Evolutionary conservation across 1,140 invertebrate genomes (phyloP).

Genomic region (Calephelis virginiensis): DNA sequence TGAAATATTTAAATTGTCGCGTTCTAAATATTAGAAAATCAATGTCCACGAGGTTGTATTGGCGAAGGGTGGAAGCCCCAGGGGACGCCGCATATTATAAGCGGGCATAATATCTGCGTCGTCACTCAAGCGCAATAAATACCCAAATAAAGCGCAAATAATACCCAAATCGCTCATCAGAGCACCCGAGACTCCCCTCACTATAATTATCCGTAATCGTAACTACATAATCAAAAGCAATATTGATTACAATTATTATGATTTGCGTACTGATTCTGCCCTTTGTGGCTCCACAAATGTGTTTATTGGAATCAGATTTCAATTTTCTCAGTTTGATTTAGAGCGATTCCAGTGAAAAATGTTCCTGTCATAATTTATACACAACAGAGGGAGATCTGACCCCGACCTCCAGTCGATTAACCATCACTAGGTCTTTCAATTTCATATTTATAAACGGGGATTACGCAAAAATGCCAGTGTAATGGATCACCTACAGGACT

Average conservation of each 20-base stretch:
- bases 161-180: conserved; percentile 80
- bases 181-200: conserved; percentile 50
- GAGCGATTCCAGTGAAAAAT: conserved; percentile 23
- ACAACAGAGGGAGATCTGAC: conserved; percentile 53
- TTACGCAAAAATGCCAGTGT: conserved; percentile 77
- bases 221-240: conserved; percentile 62
- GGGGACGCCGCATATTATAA: conserved; percentile 61
- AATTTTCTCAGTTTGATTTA: conserved; percentile 33
- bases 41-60: conserved; percentile 47
- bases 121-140: conserved; percentile 79
- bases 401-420: conserved; percentile 76
- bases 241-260: conserved; percentile 55
- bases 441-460: conserved; percentile 78
- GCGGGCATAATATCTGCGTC: conserved; percentile 74
- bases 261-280: conserved; percentile 43
- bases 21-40: conserved; percentile 50
- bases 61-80: conserved; percentile 52
- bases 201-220: conserved; percentile 76
- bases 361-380: conserved; percentile 57
- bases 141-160: conserved; percentile 79
- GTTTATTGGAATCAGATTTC: conserved; percentile 31
- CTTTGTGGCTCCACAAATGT: conserved; percentile 27
- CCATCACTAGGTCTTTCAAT: conserved; percentile 74
- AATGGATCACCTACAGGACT: conserved; percentile 77
- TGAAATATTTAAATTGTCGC: conserved; percentile 42